Evolutionary conservation across 23 tunicate genomes (phyloP).

Genomic region (Styela plicata): DNA sequence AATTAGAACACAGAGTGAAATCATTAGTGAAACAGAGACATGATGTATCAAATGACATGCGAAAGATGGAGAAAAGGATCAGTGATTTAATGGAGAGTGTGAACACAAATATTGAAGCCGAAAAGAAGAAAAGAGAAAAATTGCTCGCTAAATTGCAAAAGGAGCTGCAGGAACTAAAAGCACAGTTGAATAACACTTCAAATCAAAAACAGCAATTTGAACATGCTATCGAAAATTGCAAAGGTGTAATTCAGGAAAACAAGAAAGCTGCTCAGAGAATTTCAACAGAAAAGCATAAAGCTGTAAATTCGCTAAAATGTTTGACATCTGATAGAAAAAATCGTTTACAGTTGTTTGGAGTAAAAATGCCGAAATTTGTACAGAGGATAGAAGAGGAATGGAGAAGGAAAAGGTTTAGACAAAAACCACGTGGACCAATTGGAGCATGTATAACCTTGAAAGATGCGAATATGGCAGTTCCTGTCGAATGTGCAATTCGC

Average conservation of each 20-base stretch:
- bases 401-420: constrained; percentile 34
- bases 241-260: constrained; percentile 11
- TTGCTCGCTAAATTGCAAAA: constrained; percentile 27
- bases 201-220: constrained; percentile 65
- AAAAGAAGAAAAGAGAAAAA: constrained; percentile 59
- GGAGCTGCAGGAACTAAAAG: constrained; percentile 25
- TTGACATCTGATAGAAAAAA: constrained; percentile 54
- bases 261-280: constrained; percentile 22
- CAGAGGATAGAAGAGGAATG: constrained; percentile 64
- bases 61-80: constrained; percentile 53
- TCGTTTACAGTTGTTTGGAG: constrained; percentile 71
- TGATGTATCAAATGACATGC: constrained; percentile 42
- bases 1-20: constrained; percentile 11
- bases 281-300: constrained; percentile 33
- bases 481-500: constrained; percentile 75
- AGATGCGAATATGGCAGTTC: constrained; percentile 54
- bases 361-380: constrained; percentile 83
- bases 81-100: constrained; percentile 50
- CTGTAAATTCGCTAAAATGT: constrained; percentile 23
- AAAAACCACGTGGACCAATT: constrained; percentile 83
- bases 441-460: constrained; percentile 73
- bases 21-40: constrained; percentile 28
- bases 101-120: constrained; percentile 56
- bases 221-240: constrained; percentile 31
- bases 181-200: constrained; percentile 38